Base-by-base conservation (phyloP, 2,888 invertebrate genomes). In the Neoaliturus tenellus region DNA sequence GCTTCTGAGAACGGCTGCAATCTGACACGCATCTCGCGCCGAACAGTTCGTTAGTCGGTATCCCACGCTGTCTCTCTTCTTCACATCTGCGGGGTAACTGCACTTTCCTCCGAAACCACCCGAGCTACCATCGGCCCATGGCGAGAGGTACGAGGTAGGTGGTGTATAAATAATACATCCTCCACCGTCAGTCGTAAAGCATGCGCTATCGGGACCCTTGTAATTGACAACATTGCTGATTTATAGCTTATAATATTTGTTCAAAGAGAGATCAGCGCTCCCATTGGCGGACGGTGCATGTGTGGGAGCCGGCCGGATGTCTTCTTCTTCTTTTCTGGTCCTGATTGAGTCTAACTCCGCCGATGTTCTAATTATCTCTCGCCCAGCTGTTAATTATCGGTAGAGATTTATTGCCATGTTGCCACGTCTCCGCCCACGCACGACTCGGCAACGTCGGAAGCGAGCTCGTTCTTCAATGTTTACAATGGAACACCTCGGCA, bases 161-260 rank as follows among this genome's bases (percentile, higher is more conserved):
- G 80, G 31, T 20, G 20, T 39, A 58, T 80, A 58, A 80, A 58
- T 80, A 80, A 20, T 80, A 33, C 58, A 58, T 55, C 35, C 80
- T 80, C 39, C 23, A 10, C 3, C 71, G 39, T 35, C 41, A 41
- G n/a, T 35, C 41, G 41, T 71, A 71, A 71, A 71, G 39, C 4
- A 71, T 35, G 20, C 39, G 23, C 35, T 71, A 71, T 71, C 71
- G 33, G 71, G 23, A 3, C 17, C 23, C 67, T 23, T 62, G 44
- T 81, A 81, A 81, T 81, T 81, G 81, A 81, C 81, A 81, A 44
- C 71, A 71, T 39, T 39, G 31, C 67, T 25, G 62, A 81, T 81
- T 67, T 81, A 67, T 81, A 23, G 41, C 31, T 81, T 81, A 67
- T 81, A 81, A 81, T 81, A 81, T 81, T 81, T 81, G 81, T 67